Conservation (phyloP, 2,797 vertebrate genomes). For the Lepus townsendii region DNA sequence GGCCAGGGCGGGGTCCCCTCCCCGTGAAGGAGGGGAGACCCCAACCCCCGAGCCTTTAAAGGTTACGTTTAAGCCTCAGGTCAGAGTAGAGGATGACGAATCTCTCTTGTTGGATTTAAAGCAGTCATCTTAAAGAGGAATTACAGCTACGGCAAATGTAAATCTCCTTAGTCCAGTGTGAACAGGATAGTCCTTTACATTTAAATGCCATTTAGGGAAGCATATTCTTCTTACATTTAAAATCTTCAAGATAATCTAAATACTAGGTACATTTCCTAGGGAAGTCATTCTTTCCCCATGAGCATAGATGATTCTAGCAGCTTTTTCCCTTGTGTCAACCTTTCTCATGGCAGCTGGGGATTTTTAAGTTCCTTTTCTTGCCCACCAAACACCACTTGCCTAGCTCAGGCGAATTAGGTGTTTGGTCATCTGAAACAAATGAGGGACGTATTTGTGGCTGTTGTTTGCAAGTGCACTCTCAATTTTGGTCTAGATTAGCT, state of each 20-base stretch:
- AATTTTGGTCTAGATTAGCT: background rate
- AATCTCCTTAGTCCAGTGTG: background rate
- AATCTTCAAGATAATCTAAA: slow-evolving; percentile 32
- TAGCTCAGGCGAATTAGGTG: background rate
- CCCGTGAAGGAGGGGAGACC: slow-evolving; percentile 84
- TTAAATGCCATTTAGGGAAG: background rate
- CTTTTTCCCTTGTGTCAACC: background rate
- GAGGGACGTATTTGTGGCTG: background rate
- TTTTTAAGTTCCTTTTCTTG: slow-evolving; percentile 50
- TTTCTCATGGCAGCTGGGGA: background rate
- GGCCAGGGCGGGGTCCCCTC: slow-evolving; percentile 83
- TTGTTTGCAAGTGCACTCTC: background rate
- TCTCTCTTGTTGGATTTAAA: slow-evolving; percentile 95
- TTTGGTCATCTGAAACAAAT: background rate
- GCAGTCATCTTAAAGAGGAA: slow-evolving; percentile 90
- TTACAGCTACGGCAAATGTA: background rate
- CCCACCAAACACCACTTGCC: background rate
- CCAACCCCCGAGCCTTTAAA: slow-evolving; percentile 84
- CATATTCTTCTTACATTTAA: slow-evolving; percentile 60
- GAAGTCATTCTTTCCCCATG: background rate
- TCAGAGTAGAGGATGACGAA: slow-evolving; percentile 89
- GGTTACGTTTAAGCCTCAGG: slow-evolving; percentile 88
- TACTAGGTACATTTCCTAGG: slow-evolving; percentile 4
- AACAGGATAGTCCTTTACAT: background rate
- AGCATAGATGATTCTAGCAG: slow-evolving; percentile 10